Percentiles rank a stretch among this genome's conserved stretches.
Conservation (phyloP, 1,140 invertebrate genomes). For the Grapholita molesta region DNA sequence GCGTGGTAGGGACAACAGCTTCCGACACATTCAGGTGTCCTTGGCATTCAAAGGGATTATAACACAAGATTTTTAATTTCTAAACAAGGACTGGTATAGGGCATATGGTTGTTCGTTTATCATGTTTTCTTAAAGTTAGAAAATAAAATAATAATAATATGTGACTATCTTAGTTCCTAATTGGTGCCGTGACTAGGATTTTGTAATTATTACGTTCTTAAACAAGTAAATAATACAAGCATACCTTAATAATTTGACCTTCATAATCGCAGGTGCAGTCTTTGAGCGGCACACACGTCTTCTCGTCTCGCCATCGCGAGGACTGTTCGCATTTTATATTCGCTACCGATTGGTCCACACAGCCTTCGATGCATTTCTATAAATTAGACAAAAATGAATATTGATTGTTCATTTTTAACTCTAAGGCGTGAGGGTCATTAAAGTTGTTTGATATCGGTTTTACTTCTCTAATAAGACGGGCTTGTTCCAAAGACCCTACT, state of each 20-base stretch:
- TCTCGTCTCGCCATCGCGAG: constrained; percentile 81
- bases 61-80: too few species aligned
- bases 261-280: constrained; percentile 85
- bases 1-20: too few species aligned
- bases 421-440: too few species aligned
- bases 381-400: constrained; percentile 15
- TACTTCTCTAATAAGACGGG: too few species aligned
- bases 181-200: constrained; percentile 18
- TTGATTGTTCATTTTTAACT: background rate
- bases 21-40: too few species aligned
- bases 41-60: too few species aligned
- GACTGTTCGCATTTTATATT: constrained; percentile 49
- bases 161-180: too few species aligned
- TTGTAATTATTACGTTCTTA: background rate
- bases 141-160: constrained; percentile 7
- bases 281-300: constrained; percentile 82
- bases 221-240: background rate
- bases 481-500: too few species aligned
- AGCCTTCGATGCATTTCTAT: constrained; percentile 66
- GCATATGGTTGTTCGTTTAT: too few species aligned
- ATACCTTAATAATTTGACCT: constrained; percentile 81
- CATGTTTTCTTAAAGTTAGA: background rate
- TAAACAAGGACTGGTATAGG: too few species aligned
- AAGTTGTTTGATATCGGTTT: too few species aligned
- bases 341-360: constrained; percentile 45